phyloP scores from a whole-genome alignment of 2,888 invertebrate species.

The Platerodrilus igneus region DNA sequence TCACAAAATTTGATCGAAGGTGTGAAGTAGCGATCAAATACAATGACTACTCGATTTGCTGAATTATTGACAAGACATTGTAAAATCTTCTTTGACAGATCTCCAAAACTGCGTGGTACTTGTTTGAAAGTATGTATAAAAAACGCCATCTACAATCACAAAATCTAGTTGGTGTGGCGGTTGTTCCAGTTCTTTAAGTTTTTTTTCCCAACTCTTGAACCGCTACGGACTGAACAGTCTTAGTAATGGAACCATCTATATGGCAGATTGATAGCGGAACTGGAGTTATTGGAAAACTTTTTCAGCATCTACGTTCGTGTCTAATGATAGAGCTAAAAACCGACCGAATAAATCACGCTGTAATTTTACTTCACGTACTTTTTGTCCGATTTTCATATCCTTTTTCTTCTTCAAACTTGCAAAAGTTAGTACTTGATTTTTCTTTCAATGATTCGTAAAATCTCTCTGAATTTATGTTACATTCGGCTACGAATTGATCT shows the following conservation, averaged over 20 bases:
- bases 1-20: slow-evolving; percentile 31
- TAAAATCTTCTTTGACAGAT: slow-evolving; percentile 30
- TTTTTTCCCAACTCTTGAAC: slow-evolving; percentile 24
- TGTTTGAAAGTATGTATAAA: no score
- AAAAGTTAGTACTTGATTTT: slow-evolving; percentile 27
- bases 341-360: no score
- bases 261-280: slow-evolving; percentile 30
- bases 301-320: slow-evolving; percentile 16
- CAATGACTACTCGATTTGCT: slow-evolving; percentile 19
- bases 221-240: slow-evolving; percentile 30
- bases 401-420: slow-evolving; percentile 14
- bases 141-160: slow-evolving; percentile 25
- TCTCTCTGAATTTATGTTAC: slow-evolving; percentile 15
- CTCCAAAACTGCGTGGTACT: slow-evolving; percentile 28
- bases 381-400: slow-evolving; percentile 12
- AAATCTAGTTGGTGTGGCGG: slow-evolving; percentile 23
- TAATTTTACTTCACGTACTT: no score
- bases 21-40: slow-evolving; percentile 29
- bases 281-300: slow-evolving; percentile 23
- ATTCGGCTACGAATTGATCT: no score
- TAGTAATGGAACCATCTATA: slow-evolving; percentile 28
- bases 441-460: slow-evolving; percentile 22
- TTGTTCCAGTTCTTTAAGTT: slow-evolving; percentile 24
- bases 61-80: slow-evolving; percentile 23
- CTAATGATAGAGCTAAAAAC: slow-evolving; percentile 10